These are phyloP conservation scores for Trichogramma pretiosum DNA, from an alignment of 1,140 invertebrate species.

Conservation along the genomic window DNA sequence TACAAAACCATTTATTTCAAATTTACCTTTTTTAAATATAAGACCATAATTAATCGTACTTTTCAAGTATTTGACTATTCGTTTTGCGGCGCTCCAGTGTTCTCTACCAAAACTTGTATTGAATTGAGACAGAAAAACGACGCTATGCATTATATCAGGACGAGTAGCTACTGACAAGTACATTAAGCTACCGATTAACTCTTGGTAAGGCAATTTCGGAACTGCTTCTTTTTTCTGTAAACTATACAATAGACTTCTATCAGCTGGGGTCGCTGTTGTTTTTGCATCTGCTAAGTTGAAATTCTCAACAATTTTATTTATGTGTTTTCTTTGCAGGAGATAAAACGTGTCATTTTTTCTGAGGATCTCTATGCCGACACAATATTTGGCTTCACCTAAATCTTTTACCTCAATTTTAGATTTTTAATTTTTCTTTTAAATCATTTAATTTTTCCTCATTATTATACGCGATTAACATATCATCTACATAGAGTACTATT, in stretches of 20 bases:
- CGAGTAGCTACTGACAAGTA: slow-evolving; percentile 30
- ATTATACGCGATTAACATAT: slow-evolving; percentile 1
- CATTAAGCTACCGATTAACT: slow-evolving; percentile 31
- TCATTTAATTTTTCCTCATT: background rate
- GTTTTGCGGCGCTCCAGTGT: slow-evolving; percentile 30
- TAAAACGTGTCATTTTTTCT: slow-evolving; percentile 14
- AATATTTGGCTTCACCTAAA: slow-evolving; percentile 1
- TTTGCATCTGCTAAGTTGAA: slow-evolving; percentile 32
- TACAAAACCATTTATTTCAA: no score
- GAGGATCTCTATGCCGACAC: slow-evolving; percentile 4
- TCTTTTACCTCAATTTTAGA: slow-evolving; percentile 4
- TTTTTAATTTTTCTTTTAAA: background rate
- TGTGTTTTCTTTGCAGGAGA: slow-evolving; percentile 3
- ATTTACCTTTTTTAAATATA: no score
- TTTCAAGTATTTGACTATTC: slow-evolving; percentile 29
- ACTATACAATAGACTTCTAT: background rate
- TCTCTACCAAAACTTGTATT: slow-evolving; percentile 20
- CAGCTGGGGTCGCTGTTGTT: slow-evolving; percentile 1
- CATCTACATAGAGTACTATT: slow-evolving; percentile 1
- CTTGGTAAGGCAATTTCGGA: slow-evolving; percentile 16
- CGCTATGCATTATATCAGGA: slow-evolving; percentile 34
- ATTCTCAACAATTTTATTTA: slow-evolving; percentile 18
- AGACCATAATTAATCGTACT: slow-evolving; percentile 12
- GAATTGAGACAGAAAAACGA: slow-evolving; percentile 26
- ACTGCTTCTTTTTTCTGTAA: background rate